phyloP scores from a whole-genome alignment of 2,113 vertebrate species.

The Sturnus vulgaris region DNA sequence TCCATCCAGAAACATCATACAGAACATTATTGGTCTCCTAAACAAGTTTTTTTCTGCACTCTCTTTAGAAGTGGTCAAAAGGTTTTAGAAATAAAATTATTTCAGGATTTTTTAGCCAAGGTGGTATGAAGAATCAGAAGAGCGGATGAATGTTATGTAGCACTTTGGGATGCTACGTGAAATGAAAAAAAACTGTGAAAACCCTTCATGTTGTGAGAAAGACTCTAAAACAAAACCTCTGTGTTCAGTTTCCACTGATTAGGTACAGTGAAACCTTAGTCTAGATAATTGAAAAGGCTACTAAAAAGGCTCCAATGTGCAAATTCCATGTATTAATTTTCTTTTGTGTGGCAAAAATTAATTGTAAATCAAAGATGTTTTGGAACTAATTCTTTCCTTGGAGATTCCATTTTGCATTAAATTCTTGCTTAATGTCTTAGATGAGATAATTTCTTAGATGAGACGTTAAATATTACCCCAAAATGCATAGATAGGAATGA shows the following conservation, averaged over 20 bases:
- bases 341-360: background rate
- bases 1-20: background rate
- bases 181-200: background rate
- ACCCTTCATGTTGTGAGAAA: background rate
- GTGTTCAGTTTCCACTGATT: background rate
- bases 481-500: background rate
- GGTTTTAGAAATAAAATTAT: background rate
- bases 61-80: background rate
- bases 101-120: background rate
- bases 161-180: background rate
- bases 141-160: background rate
- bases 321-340: background rate
- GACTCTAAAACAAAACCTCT: background rate
- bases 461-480: background rate
- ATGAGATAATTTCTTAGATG: background rate
- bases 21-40: background rate
- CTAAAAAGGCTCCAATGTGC: background rate
- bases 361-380: background rate
- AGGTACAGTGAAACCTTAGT: background rate
- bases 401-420: background rate
- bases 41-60: background rate
- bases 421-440: background rate
- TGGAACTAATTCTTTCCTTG: background rate
- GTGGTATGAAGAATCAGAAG: background rate
- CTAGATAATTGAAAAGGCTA: background rate